Percentiles rank a stretch among this genome's conserved stretches.
Evolutionary conservation across 2,113 vertebrate genomes (phyloP).

Genomic region (Paedocypris sp.): DNA sequence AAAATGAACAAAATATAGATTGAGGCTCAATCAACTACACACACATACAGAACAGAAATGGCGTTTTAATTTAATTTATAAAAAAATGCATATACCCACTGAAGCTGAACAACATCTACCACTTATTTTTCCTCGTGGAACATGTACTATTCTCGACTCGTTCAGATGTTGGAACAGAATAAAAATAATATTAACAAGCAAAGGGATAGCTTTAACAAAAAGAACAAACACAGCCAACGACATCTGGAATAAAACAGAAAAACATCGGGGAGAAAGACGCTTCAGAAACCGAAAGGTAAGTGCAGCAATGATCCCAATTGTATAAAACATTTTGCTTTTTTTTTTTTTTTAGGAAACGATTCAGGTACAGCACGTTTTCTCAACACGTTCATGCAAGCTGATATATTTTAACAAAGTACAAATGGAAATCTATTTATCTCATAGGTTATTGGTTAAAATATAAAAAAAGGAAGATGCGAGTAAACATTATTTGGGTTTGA

Average conservation of each 20-base stretch:
- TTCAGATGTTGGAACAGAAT: conserved; percentile 49
- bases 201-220: conserved; percentile 53
- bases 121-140: conserved; percentile 52
- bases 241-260: conserved; percentile 35
- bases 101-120: conserved; percentile 64
- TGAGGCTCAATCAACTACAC: not conserved
- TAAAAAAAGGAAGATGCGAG: conserved; percentile 66
- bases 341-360: conserved; percentile 63
- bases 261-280: conserved; percentile 47
- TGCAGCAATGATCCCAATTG: conserved; percentile 80
- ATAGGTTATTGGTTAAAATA: conserved; percentile 79
- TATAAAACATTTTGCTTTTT: conserved; percentile 52
- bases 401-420: conserved; percentile 75
- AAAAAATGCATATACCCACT: conserved; percentile 56
- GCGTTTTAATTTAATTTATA: conserved; percentile 36
- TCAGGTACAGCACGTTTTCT: conserved; percentile 76
- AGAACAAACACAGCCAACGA: conserved; percentile 49
- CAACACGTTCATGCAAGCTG: conserved; percentile 82
- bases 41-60: conserved; percentile 26
- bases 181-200: conserved; percentile 50
- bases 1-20: not conserved
- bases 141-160: conserved; percentile 54
- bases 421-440: conserved; percentile 75
- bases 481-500: conserved; percentile 64
- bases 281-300: conserved; percentile 55